Conservation (phyloP, 2,113 vertebrate species). For the Dromaius novaehollandiae region DNA sequence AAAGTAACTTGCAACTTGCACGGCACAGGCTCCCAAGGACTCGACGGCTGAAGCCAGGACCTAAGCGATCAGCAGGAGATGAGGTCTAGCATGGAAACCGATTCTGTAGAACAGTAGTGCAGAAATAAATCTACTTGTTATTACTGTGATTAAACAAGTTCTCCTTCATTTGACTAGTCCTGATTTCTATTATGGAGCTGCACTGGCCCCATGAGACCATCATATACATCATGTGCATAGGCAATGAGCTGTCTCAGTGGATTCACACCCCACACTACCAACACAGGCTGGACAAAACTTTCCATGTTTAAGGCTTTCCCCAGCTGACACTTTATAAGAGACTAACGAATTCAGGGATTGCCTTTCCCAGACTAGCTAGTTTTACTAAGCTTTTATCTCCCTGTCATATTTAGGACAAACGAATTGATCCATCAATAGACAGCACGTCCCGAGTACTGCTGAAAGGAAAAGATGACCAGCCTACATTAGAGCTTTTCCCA, state of each 20-base stretch:
- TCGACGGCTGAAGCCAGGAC: neutral
- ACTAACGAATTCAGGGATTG: neutral
- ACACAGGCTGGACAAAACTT: neutral
- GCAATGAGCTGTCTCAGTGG: neutral
- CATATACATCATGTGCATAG: neutral
- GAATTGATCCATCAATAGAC: neutral
- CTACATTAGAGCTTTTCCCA: neutral
- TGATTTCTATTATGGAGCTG: neutral
- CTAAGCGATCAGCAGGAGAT: neutral
- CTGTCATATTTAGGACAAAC: neutral
- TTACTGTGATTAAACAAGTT: neutral
- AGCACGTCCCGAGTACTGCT: neutral
- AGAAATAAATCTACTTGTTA: neutral
- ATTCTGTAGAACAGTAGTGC: neutral
- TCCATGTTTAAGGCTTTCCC: neutral
- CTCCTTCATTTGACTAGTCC: neutral
- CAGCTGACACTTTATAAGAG: neutral
- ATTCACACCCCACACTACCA: neutral
- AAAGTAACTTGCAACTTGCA: neutral
- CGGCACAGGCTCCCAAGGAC: neutral
- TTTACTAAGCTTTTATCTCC: neutral
- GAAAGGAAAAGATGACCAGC: neutral
- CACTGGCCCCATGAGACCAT: rapidly evolving
- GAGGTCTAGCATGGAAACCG: neutral
- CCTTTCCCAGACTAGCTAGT: neutral